These are phyloP conservation scores for Siniperca chuatsi DNA, from an alignment of 2,113 vertebrate genomes.

Conservation along the genomic window DNA sequence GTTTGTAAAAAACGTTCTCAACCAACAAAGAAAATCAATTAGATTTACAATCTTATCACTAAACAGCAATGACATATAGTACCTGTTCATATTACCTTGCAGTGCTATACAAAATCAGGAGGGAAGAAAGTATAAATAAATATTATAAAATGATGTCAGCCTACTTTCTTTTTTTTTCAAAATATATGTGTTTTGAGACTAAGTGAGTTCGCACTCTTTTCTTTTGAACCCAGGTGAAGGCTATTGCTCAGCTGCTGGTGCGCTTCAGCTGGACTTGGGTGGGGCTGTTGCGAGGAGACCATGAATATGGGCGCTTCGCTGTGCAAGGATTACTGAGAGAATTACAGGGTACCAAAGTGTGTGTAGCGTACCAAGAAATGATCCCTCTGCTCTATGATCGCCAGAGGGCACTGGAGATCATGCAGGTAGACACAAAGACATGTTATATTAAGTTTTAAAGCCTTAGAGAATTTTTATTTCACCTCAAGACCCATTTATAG, in stretches of 20 bases:
- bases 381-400: slow-evolving; percentile 81
- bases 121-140: not conserved
- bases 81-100: too few species aligned
- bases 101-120: not conserved
- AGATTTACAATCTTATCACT: too few species aligned
- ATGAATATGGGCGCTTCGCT: slow-evolving; percentile 82
- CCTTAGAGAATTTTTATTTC: not conserved
- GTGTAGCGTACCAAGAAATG: slow-evolving; percentile 82
- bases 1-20: too few species aligned
- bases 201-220: not conserved
- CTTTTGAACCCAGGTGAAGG: slow-evolving; percentile 78
- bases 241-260: slow-evolving; percentile 81
- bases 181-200: not conserved
- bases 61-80: too few species aligned
- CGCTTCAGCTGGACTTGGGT: slow-evolving; percentile 85
- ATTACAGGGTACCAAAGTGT: slow-evolving; percentile 75
- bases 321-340: slow-evolving; percentile 80
- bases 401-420: slow-evolving; percentile 76
- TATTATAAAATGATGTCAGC: not conserved
- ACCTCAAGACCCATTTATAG: not conserved
- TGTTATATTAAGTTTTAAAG: not conserved
- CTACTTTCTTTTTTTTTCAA: not conserved
- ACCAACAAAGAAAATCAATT: too few species aligned
- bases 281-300: slow-evolving; percentile 80
- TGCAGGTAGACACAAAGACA: slow-evolving; percentile 61